Base-by-base conservation (phyloP, 2,113 vertebrate genomes). In the Phocoena phocoena region DNA sequence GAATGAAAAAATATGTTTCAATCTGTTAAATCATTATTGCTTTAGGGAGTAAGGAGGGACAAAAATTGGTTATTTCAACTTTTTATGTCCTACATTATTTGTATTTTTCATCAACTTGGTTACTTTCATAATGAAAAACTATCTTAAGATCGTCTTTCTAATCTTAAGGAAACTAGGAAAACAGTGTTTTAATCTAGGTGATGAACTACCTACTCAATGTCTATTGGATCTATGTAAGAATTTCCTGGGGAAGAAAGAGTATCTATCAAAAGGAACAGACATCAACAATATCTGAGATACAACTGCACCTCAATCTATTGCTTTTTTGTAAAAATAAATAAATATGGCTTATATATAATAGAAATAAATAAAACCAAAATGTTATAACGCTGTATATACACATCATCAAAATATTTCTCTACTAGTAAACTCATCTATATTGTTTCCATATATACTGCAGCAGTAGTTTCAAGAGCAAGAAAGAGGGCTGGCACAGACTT, bases 81-180 rank as follows among this genome's bases (percentile, higher is more conserved):
- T 80, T 85, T 53, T 74, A 63, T 7, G 50, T 47, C 47, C 25
- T 38, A 12, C n/a, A 79, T 73, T 74, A 68, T 53, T 84, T 53
- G 1, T 76, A 86, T 31, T 67, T 88, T 96, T 88, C 76, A 81
- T 80, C 33, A 88, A 53, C 53, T 50, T 94, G 55, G 11, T 88
- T 95, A 67, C 4, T 93, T 81, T n/a, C 58, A 44, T 55, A 90
- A 33, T n/a, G 41, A 89, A 82, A 95, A 92, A 60, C n/a, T 85
- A 53, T 17, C 53, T 94, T 63, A 68, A 87, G n/a, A 87, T 25
- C 9, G 4, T 58, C 90, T 93, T 90, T 93, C 60, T 93, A 85
- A 86, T 63, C 47, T 90, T 85, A 71, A n/a, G 44, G 21, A 60
- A 93, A 76, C 47, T 77, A 85, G 33, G 33, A 38, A 84, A 84